Conservation (phyloP, 2,797 vertebrate genomes). For the Gephyroberyx darwinii region DNA sequence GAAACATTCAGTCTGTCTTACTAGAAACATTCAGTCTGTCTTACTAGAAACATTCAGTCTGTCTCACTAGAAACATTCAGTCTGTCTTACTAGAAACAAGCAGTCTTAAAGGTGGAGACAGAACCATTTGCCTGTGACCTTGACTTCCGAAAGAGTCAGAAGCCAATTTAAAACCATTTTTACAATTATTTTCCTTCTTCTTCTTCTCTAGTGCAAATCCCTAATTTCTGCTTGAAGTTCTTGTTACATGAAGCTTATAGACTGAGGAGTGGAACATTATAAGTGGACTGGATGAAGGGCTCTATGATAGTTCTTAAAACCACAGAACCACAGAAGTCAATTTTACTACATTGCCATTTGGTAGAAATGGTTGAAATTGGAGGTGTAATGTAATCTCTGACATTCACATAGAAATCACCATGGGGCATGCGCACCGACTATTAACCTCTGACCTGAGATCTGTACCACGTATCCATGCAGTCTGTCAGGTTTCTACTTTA, state of each 20-base stretch:
- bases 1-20: too few relatives aligned
- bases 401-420: conserved; percentile 34
- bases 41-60: conserved; percentile 35
- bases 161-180: conserved; percentile 69
- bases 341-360: neutral
- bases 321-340: conserved; percentile 9
- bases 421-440: conserved; percentile 13
- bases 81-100: conserved; percentile 52
- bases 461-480: neutral
- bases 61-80: too few relatives aligned
- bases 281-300: neutral
- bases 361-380: conserved; percentile 21
- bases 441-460: conserved; percentile 37
- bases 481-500: conserved; percentile 29
- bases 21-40: too few relatives aligned
- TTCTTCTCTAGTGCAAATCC: conserved; percentile 46
- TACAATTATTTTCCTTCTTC: conserved; percentile 53
- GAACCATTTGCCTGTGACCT: conserved; percentile 70
- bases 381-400: conserved; percentile 25
- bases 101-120: conserved; percentile 41
- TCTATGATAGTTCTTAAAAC: conserved; percentile 47
- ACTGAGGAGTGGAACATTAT: conserved; percentile 35
- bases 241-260: conserved; percentile 27
- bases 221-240: conserved; percentile 57
- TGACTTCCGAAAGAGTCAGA: conserved; percentile 67